Percentiles rank a stretch among this genome's conserved stretches.
phyloP scores from a whole-genome alignment of 2,888 invertebrate genomes.

The Geophilus truncorum region DNA sequence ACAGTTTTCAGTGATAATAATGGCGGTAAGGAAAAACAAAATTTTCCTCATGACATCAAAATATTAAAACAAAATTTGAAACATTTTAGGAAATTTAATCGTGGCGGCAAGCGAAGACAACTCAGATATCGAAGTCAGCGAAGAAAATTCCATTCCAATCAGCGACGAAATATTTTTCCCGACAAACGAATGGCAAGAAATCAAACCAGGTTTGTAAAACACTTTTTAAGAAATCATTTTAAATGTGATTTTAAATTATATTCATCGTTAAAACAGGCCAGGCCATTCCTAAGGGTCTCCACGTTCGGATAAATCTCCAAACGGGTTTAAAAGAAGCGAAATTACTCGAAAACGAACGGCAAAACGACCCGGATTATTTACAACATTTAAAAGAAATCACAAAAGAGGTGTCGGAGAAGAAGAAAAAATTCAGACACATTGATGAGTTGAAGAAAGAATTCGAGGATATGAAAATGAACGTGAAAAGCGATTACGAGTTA shows the following conservation, averaged over 20 bases:
- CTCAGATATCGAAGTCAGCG: neutral
- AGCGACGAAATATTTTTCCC: neutral
- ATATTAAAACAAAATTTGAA: neutral
- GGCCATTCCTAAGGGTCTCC: slow-evolving; percentile 65
- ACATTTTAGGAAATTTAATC: neutral
- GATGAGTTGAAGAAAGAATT: slow-evolving; percentile 64
- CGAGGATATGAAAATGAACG: slow-evolving; percentile 57
- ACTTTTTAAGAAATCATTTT: too few relatives aligned
- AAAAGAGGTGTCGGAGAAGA: neutral
- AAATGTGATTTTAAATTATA: too few relatives aligned
- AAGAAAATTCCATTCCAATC: neutral
- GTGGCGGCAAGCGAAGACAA: neutral
- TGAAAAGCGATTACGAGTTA: slow-evolving; percentile 65
- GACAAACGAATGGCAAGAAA: slow-evolving; percentile 20
- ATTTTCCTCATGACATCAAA: neutral
- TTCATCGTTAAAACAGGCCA: too few relatives aligned
- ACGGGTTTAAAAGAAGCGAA: slow-evolving; percentile 71
- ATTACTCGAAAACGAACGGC: slow-evolving; percentile 54
- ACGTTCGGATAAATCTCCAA: slow-evolving; percentile 67
- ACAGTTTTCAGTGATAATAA: neutral
- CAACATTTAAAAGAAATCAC: slow-evolving; percentile 50
- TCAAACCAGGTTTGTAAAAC: slow-evolving; percentile 15
- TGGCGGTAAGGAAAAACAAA: neutral
- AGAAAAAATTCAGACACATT: slow-evolving; percentile 52
- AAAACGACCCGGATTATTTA: slow-evolving; percentile 41